A percentile compares a stretch with the other conserved stretches of the same genome.
These are phyloP conservation scores for Chelidonichthys spinosus DNA, from an alignment of 2,797 vertebrate species.

Conservation along the genomic window DNA sequence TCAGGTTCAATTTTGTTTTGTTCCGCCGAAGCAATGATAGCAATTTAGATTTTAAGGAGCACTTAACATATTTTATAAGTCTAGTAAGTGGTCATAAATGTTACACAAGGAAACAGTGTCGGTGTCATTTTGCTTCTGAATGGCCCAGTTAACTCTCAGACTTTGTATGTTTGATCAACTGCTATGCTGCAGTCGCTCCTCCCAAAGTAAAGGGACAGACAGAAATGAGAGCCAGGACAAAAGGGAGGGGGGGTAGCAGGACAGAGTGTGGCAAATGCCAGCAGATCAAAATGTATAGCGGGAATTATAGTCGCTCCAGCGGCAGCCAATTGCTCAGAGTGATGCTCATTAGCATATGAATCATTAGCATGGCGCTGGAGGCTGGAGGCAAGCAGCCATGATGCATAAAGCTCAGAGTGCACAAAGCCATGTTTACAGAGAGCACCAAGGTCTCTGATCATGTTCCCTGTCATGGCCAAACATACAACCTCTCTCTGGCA, in stretches of 20 bases:
- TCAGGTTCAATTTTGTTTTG: slow-evolving; percentile 30
- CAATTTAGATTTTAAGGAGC: slow-evolving; percentile 21
- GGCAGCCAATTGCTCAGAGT: slow-evolving; percentile 55
- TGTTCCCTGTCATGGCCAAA: slow-evolving; percentile 63
- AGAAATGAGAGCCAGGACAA: slow-evolving; percentile 17
- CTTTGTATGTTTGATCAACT: slow-evolving; percentile 39
- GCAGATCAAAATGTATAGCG: slow-evolving; percentile 56
- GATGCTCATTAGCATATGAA: slow-evolving; percentile 77
- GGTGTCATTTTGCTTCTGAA: slow-evolving; percentile 35
- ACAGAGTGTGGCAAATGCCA: slow-evolving; percentile 46
- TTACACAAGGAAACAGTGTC: neutral
- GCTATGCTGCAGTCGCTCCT: slow-evolving; percentile 26
- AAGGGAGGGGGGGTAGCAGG: slow-evolving; percentile 10
- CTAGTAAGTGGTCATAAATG: neutral
- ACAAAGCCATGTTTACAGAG: slow-evolving; percentile 69
- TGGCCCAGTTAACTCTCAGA: slow-evolving; percentile 16
- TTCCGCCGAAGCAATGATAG: slow-evolving; percentile 25
- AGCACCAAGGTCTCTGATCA: slow-evolving; percentile 47
- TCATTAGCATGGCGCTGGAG: slow-evolving; percentile 70
- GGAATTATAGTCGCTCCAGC: slow-evolving; percentile 50
- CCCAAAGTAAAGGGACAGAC: slow-evolving; percentile 18
- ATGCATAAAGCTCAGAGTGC: slow-evolving; percentile 59
- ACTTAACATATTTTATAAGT: slow-evolving; percentile 14
- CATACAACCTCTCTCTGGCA: slow-evolving; percentile 40
- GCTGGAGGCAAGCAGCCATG: slow-evolving; percentile 64